Percentiles rank a stretch among this genome's conserved stretches.
These are phyloP conservation scores for Cettia cetti DNA, from an alignment of 2,113 vertebrate species.

Conservation along the genomic window DNA sequence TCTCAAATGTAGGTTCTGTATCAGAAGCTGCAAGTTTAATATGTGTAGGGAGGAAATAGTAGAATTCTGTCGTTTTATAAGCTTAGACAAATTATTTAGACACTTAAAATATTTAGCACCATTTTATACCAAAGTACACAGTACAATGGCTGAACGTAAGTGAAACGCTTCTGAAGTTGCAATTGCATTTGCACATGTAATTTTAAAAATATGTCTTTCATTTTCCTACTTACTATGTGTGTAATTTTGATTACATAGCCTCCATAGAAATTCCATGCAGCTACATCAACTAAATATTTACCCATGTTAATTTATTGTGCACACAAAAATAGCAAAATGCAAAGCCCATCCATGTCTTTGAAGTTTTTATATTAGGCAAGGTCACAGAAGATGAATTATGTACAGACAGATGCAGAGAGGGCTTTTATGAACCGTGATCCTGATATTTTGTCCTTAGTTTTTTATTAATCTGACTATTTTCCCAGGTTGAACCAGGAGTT, in stretches of 20 bases:
- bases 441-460: conserved; percentile 2
- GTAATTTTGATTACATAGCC: neutral
- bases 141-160: neutral
- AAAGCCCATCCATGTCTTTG: neutral
- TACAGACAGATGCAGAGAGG: conserved; percentile 21
- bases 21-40: neutral
- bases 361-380: conserved; percentile 12
- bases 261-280: neutral
- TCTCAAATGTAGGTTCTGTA: neutral
- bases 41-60: neutral
- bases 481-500: conserved; percentile 28
- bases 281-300: conserved; percentile 30
- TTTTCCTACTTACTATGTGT: neutral
- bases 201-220: conserved; percentile 5
- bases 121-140: neutral
- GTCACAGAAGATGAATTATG: conserved; percentile 35
- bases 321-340: conserved; percentile 32
- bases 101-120: conserved; percentile 11
- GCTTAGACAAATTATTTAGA: conserved; percentile 27
- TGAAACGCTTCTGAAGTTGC: neutral
- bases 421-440: conserved; percentile 29
- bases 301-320: conserved; percentile 6
- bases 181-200: neutral
- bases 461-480: conserved; percentile 56
- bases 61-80: conserved; percentile 7